Evolutionary conservation across 2,113 vertebrate genomes (phyloP), one percentile per base, ranked within the genome.

Genomic region (Phalacrocorax brasilianus): DNA sequence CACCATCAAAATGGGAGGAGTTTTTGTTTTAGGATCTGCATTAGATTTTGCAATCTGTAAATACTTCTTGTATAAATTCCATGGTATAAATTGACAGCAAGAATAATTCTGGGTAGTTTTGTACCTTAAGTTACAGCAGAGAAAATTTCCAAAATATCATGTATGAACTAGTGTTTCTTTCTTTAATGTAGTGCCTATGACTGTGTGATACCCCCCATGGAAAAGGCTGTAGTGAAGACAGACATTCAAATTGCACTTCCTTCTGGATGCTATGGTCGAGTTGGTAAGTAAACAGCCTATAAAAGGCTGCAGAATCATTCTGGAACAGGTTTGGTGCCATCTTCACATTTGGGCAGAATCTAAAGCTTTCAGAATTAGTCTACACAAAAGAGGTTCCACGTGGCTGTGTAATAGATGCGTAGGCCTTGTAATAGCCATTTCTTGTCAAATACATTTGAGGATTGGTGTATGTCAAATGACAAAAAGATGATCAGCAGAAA

Each of bases 171-270:
- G 1, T 18, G 7, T 35, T 82, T 89, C 56, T 76, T 68, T 83
- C 83, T 90, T 75, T 71, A 67, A 71, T 28, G 12, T 89, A 99
- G 99, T 97, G 99, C 99, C 4, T 99, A 99, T 91, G 98, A 99
- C 92, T 99, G 98, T 85, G 95, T 97, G 27, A 95, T 99, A 67
- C 98, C 95, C 18, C 93, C 99, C 4, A 98, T 99, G 98, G 99
- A 99, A 65, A 99, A 99, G 91, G 97, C 97, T 47, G 72, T 99
- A 4, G 99, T 99, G 81, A 99, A 99, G 96, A 99, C 99, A 2
- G 99, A 99, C 96, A 99, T 99, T 89, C 99, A 99, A 92, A 99
- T 99, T 28, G 98, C 99, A 4, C 98, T 99, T 73, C 99, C 99
- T 32, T 63, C 98, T 61, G 99, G 99, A 6, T 99, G 98, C 97